Evolutionary conservation across 2,888 invertebrate species (phyloP), one percentile per base, ranked within the genome.

Genomic region (Amphimallon solstitiale): DNA sequence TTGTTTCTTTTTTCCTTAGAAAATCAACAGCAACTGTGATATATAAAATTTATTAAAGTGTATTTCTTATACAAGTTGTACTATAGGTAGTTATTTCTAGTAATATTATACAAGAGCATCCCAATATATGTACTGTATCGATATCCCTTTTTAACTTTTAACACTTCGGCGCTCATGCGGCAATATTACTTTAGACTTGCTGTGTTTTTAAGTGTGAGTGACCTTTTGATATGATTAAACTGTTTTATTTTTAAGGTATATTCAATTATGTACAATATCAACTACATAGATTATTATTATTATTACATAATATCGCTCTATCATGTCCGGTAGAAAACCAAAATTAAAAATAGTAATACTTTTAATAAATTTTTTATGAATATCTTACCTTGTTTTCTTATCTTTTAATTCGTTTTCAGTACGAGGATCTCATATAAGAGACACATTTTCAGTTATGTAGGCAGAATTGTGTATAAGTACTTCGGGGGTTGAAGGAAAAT

Each of bases 141-240:
- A 56, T 40, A 40, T 56, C 56, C 56, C 56, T 56, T 56, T 29
- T 56, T 56, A 40, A 23, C 56, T 56, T 56, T 56, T 56, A 56
- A 56, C 56, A 56, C 56, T 56, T 56, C 56, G 40, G 56, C 56
- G 56, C 37, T 56, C 56, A 56, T 40, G 56, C 56, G 56, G 56
- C 56, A 56, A 56, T 56, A 56, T 56, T 56, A 56, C 56, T 56
- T 56, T 35, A 56, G 56, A 56, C 40, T 56, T 40, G 56, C 56
- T 56, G 38, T 40, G 43, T 56, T 56, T 56, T 56, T 56, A 56
- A 56, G 56, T 37, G 56, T 56, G 40, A 56, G 56, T 56, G 56
- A 56, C 56, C 56, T 56, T 52, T 40, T 38, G 43, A 40, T 37
- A 52, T 56, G 56, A 40, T 56, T 12, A 56, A 40, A 40, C 43